A percentile compares a stretch with the other conserved stretches of the same genome.
Conservation (phyloP, 2,888 invertebrate genomes). For the Aquatica leii region DNA sequence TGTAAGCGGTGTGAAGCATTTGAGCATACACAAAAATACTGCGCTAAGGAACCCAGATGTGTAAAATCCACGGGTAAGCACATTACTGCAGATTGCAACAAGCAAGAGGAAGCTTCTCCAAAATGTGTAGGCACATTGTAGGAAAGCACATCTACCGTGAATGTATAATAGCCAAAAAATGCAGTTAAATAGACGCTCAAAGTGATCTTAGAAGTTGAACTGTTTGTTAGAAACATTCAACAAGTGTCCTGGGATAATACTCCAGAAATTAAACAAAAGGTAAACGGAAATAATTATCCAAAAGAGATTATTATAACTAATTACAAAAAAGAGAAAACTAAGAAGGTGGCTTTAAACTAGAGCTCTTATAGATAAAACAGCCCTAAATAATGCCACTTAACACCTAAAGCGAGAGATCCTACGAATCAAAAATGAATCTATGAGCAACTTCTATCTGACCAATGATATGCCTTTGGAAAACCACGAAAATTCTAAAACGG, state of each 20-base stretch:
- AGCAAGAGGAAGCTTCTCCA: constrained; percentile 2
- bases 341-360: constrained; percentile 21
- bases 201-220: constrained; percentile 23
- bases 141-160: constrained; percentile 21
- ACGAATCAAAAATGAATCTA: too few relatives aligned
- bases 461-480: too few relatives aligned
- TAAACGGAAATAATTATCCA: constrained; percentile 21
- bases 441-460: too few relatives aligned
- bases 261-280: constrained; percentile 15
- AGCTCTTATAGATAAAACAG: too few relatives aligned
- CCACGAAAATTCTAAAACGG: too few relatives aligned
- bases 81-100: constrained; percentile 23
- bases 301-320: constrained; percentile 18
- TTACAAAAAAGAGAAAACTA: constrained; percentile 16
- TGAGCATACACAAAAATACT: constrained; percentile 29
- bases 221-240: constrained; percentile 21
- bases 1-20: constrained; percentile 27
- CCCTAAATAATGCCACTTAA: too few relatives aligned
- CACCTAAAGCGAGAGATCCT: too few relatives aligned
- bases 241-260: constrained; percentile 21
- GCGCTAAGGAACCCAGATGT: constrained; percentile 30
- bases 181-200: constrained; percentile 8
- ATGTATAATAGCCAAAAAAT: background rate
- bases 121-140: constrained; percentile 29
- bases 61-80: constrained; percentile 31